Evolutionary conservation across 1,140 invertebrate species (phyloP), one percentile per base, ranked within the genome.

Genomic region (Druon quercuslanigerum): DNA sequence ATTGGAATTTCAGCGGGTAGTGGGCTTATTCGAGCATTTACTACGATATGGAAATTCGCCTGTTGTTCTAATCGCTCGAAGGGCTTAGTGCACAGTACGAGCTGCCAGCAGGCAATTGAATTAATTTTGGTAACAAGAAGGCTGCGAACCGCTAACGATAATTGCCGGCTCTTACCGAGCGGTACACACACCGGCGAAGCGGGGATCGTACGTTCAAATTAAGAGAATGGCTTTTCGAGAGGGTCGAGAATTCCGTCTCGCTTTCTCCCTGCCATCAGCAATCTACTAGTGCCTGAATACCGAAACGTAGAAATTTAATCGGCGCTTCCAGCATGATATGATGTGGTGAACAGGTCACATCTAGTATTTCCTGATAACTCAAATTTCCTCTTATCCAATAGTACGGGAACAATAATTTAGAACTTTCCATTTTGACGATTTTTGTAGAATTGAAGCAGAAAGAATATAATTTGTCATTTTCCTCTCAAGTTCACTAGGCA

Each of bases 91-190:
- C 60, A 66, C 60, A 33, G 60, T 66, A 66, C 60, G 60, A 66
- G 60, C 60, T 66, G 60, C 60, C 60, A 33, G 60, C 60, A 66
- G 60, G 60, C 60, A 66, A 66, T 66, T 66, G 60, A 66, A 66
- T 66, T 66, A 66, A 66, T 66, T 66, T 66, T 46, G 33, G 60
- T 66, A 66, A 66, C 60, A 66, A 66, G 60, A 66, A 66, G 60
- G 60, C 60, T 66, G 60, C 60, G 60, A 66, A 66, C 60, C 60
- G 60, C 60, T 66, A 66, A 66, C 60, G 60, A 66, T 66, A 66
- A 66, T 66, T 66, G 60, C 60, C 60, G 16, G 60, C 60, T 66
- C 60, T 66, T 66, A 14, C 25, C 33, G 25, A 66, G 60, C 14
- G 60, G 25, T 66, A 66, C 60, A 46, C 40, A 66, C 25, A 66